A percentile compares a stretch with the other conserved stretches of the same genome.
phyloP scores from a whole-genome alignment of 1,140 invertebrate genomes.

The Brachionus paranguensis region DNA sequence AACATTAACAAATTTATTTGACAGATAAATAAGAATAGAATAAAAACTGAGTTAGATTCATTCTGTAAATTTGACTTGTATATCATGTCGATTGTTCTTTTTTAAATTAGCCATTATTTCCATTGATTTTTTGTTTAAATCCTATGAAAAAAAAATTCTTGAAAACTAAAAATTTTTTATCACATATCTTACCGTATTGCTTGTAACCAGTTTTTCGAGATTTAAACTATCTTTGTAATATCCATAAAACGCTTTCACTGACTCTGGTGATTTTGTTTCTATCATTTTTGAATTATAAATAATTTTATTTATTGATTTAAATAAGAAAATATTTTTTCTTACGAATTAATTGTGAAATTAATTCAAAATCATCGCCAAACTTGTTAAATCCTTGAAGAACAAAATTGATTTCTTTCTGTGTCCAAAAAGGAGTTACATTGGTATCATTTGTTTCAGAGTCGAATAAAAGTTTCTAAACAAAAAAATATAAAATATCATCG shows the following conservation, averaged over 20 bases:
- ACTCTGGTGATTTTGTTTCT: background rate
- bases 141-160: background rate
- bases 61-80: background rate
- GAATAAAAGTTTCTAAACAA: background rate
- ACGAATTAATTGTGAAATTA: background rate
- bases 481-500: background rate
- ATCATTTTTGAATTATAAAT: no score
- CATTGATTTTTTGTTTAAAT: background rate
- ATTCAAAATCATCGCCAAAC: conserved; percentile 25
- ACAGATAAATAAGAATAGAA: background rate
- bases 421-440: background rate
- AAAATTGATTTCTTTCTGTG: background rate
- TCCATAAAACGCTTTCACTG: conserved; percentile 10
- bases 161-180: background rate
- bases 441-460: background rate
- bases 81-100: background rate
- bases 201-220: background rate
- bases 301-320: background rate
- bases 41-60: background rate
- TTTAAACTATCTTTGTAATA: conserved; percentile 6
- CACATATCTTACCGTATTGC: background rate
- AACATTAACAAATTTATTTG: background rate
- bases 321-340: background rate
- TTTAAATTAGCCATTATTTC: background rate
- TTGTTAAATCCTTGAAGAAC: conserved; percentile 1